Percentiles rank a stretch among this genome's conserved stretches.
phyloP scores from a whole-genome alignment of 2,888 invertebrate species.

The Geophilus truncorum region DNA sequence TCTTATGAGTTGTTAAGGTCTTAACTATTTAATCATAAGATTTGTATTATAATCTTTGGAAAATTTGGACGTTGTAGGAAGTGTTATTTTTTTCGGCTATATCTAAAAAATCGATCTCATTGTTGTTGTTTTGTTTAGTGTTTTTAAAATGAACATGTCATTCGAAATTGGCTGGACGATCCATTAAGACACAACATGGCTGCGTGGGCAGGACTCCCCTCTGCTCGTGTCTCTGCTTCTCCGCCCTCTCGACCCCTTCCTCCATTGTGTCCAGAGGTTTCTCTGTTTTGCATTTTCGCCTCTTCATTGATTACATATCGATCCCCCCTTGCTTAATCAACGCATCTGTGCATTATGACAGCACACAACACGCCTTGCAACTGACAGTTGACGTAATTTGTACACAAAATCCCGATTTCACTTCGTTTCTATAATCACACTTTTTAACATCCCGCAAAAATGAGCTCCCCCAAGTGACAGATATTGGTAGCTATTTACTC shows the following conservation, averaged over 20 bases:
- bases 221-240: not conserved
- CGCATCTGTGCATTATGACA: conserved; percentile 15
- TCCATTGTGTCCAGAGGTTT: conserved; percentile 11
- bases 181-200: not conserved
- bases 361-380: not conserved
- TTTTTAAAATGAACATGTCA: not conserved
- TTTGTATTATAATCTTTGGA: no score
- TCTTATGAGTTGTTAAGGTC: no score
- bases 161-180: not conserved
- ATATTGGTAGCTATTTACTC: conserved; percentile 13
- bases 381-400: conserved; percentile 6
- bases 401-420: no score
- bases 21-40: no score
- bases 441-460: no score
- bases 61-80: no score
- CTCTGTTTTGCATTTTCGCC: conserved; percentile 15
- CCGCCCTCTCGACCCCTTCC: conserved; percentile 2
- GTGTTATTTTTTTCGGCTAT: no score
- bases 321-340: conserved; percentile 12
- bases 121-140: not conserved
- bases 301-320: conserved; percentile 13
- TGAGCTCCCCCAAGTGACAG: no score
- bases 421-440: no score
- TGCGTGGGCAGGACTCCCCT: conserved; percentile 8
- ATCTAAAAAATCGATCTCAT: not conserved